Base-by-base conservation (phyloP, 2,113 vertebrate species). In the Scomber scombrus region DNA sequence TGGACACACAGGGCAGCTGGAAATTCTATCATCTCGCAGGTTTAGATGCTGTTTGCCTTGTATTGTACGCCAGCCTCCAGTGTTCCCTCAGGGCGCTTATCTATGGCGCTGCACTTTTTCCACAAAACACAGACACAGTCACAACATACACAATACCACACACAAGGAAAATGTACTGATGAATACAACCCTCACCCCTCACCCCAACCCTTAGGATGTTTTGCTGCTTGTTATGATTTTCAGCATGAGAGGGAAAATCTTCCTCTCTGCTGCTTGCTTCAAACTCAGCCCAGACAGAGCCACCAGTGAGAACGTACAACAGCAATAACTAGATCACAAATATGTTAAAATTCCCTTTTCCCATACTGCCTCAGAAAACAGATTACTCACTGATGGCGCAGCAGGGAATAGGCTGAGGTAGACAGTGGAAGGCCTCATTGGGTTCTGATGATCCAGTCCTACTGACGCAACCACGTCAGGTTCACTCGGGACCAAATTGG, bases 381-480 rank as follows among this genome's bases (percentile, higher is more conserved):
- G 83, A 90, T 85, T 84, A 80, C 82, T 91, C 87, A 85, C 8
- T 87, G 88, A 90, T 77, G 81, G 86, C 70, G 31, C 80, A 85
- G 75, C 63, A 56, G 85, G 89, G 91, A 92, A 89, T 89, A 86
- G 51, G 58, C 67, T 21, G 63, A 80, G 80, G 83, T 66, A 78
- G 73, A 91, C 80, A 82, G 84, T 76, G 78, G 82, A 83, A 92
- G 86, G 92, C 86, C 76, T 95, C 93, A 90, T 93, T 94, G 82
- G 85, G 79, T 94, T 86, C 87, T 90, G 93, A 93, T 93, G 85
- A 89, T 87, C 87, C 92, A 87, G 72, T 78, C 75, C 61, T 69
- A 57, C 73, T 91, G 90, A 93, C 56, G 72, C 82, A 93, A 87
- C 84, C 61, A 40, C 40, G 52, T 72, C 57, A 23, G 64, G 52